These are phyloP conservation scores for Dermochelys coriacea DNA, from an alignment of 2,797 vertebrate species.

Conservation along the genomic window DNA sequence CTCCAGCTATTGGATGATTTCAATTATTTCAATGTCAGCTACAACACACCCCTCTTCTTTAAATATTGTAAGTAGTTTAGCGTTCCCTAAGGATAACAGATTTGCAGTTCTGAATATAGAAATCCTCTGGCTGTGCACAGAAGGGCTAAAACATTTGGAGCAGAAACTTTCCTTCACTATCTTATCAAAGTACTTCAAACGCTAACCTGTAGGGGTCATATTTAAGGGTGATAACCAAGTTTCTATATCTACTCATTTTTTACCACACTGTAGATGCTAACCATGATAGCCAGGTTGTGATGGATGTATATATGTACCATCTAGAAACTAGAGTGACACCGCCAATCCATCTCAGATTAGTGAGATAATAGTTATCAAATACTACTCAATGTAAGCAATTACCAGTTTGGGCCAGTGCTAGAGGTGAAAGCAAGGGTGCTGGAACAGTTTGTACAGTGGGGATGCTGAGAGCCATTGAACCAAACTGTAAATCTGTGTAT, in stretches of 20 bases:
- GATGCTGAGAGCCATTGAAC: too few species aligned
- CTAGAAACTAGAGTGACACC: background rate
- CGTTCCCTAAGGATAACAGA: background rate
- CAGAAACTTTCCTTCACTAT: background rate
- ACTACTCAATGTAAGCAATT: background rate
- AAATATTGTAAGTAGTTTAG: background rate
- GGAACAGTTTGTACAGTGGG: too few species aligned
- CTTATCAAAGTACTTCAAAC: background rate
- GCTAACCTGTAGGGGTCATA: background rate
- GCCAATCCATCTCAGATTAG: background rate
- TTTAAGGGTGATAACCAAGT: background rate
- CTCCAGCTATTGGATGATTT: background rate
- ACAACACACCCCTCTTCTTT: background rate
- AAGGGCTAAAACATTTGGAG: background rate
- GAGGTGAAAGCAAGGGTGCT: background rate
- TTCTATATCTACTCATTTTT: background rate
- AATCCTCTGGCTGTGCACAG: background rate
- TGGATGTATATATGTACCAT: accelerated
- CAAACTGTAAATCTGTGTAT: too few species aligned
- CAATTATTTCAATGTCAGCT: background rate
- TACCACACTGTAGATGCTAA: background rate
- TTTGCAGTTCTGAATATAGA: background rate
- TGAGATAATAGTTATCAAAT: background rate
- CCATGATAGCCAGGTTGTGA: background rate
- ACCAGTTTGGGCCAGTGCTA: background rate